Evolutionary conservation across 1,140 invertebrate species (phyloP).

Genomic region (Myzus persicae): DNA sequence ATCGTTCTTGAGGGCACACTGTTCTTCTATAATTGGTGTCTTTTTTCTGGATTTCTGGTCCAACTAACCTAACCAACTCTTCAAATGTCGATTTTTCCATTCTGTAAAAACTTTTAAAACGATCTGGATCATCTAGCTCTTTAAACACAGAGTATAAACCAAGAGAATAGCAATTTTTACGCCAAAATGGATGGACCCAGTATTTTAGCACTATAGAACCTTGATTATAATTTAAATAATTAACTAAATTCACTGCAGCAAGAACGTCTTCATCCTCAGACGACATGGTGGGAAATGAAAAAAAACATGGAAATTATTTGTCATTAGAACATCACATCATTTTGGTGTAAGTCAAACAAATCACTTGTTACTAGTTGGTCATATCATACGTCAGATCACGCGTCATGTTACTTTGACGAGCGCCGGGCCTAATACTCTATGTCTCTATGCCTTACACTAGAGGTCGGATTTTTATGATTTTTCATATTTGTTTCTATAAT

Average conservation of each 20-base stretch:
- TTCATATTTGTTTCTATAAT: too few species aligned
- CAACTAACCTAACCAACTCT: not conserved
- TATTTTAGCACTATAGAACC: not conserved
- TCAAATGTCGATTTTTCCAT: conserved; percentile 8
- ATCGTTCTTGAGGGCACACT: not conserved
- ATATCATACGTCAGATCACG: not conserved
- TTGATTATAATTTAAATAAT: conserved; percentile 6
- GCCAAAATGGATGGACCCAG: not conserved
- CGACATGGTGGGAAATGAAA: not conserved
- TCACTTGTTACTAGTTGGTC: not conserved
- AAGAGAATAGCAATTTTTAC: not conserved
- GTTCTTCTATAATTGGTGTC: not conserved
- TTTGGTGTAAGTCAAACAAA: not conserved
- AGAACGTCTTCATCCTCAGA: conserved; percentile 4
- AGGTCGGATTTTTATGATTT: too few species aligned
- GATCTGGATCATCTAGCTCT: not conserved
- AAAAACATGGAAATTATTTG: not conserved
- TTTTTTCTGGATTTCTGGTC: not conserved
- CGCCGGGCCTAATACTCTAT: too few species aligned
- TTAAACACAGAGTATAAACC: not conserved
- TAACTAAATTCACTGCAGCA: not conserved
- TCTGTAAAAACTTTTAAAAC: conserved; percentile 5
- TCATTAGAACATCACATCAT: not conserved
- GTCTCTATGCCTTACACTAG: too few species aligned
- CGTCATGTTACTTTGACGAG: not conserved